Conservation (phyloP, 2,113 vertebrate genomes). For the Misgurnus mizolepis region DNA sequence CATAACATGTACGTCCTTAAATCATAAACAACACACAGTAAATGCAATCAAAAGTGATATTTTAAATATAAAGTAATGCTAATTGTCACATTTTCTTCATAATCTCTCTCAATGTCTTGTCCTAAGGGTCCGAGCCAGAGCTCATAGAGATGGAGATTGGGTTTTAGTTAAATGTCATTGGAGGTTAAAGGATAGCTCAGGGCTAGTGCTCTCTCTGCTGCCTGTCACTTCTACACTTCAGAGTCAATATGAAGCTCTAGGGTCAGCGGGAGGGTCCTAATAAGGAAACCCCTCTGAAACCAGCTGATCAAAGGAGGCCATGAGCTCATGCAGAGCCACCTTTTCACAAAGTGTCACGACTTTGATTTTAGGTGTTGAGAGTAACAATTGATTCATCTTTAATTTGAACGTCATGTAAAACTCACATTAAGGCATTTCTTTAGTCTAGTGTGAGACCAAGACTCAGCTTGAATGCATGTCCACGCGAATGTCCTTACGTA, state of each 20-base stretch:
- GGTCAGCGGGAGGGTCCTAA: slow-evolving; percentile 50
- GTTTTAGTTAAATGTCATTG: slow-evolving; percentile 83
- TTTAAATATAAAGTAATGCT: neutral
- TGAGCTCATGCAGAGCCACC: neutral
- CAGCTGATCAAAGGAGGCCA: slow-evolving; percentile 27
- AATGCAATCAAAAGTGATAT: neutral
- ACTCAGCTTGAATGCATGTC: slow-evolving; percentile 42
- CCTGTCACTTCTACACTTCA: slow-evolving; percentile 56
- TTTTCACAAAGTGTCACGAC: neutral
- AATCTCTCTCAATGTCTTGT: neutral
- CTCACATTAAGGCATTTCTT: neutral
- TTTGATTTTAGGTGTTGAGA: slow-evolving; percentile 29
- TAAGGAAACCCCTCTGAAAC: slow-evolving; percentile 33
- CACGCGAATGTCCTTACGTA: slow-evolving; percentile 47
- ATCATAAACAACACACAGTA: neutral
- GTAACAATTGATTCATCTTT: slow-evolving; percentile 24
- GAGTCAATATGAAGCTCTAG: slow-evolving; percentile 47
- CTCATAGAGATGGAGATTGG: slow-evolving; percentile 75
- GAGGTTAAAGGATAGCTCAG: slow-evolving; percentile 75
- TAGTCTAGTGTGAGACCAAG: slow-evolving; percentile 15
- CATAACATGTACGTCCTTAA: slow-evolving; percentile 24
- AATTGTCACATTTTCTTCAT: neutral
- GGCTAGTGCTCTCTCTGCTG: slow-evolving; percentile 61
- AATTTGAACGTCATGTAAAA: neutral
- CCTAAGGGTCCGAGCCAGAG: slow-evolving; percentile 63